Evolutionary conservation across 2,797 vertebrate species (phyloP).

Genomic region (Ptychobarbus kaznakovi): DNA sequence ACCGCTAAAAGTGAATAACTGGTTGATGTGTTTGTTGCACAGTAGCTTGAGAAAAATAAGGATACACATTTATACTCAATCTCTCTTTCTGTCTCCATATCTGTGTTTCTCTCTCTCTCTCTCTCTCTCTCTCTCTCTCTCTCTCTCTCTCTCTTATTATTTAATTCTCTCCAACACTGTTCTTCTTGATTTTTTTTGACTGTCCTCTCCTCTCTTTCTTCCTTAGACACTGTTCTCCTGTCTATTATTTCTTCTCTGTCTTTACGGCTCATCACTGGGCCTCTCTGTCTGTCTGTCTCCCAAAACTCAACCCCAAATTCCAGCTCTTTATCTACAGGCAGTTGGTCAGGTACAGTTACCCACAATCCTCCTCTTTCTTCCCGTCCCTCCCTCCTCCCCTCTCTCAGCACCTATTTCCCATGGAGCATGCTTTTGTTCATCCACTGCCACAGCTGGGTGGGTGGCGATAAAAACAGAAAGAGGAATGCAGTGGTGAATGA

Average conservation of each 20-base stretch:
- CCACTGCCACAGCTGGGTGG: conserved; percentile 66
- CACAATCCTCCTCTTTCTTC: conserved; percentile 70
- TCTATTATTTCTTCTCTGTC: conserved; percentile 99
- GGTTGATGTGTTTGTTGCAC: conserved; percentile 19
- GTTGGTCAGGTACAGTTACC: conserved; percentile 96
- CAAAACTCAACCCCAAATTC: conserved; percentile 99
- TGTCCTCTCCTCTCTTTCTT: conserved; percentile 44
- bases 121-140: conserved; percentile 52
- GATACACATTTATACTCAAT: background rate
- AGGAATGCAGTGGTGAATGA: conserved; percentile 42
- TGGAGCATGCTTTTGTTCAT: conserved; percentile 94
- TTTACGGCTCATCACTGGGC: conserved; percentile 99
- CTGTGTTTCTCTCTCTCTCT: conserved; percentile 21
- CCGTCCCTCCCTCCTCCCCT: conserved; percentile 70
- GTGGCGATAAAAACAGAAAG: conserved; percentile 52
- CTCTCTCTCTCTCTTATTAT: conserved; percentile 63
- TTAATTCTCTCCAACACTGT: conserved; percentile 36
- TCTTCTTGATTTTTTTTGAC: conserved; percentile 37
- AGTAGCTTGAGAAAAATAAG: background rate
- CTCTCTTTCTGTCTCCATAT: conserved; percentile 18
- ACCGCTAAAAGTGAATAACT: conserved; percentile 14
- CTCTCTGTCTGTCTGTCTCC: conserved; percentile 99
- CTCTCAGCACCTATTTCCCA: conserved; percentile 70
- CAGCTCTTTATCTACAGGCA: conserved; percentile 99
- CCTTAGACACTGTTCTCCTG: conserved; percentile 98